Conservation (phyloP, 2,888 invertebrate genomes). For the Drosophila bunnanda region DNA sequence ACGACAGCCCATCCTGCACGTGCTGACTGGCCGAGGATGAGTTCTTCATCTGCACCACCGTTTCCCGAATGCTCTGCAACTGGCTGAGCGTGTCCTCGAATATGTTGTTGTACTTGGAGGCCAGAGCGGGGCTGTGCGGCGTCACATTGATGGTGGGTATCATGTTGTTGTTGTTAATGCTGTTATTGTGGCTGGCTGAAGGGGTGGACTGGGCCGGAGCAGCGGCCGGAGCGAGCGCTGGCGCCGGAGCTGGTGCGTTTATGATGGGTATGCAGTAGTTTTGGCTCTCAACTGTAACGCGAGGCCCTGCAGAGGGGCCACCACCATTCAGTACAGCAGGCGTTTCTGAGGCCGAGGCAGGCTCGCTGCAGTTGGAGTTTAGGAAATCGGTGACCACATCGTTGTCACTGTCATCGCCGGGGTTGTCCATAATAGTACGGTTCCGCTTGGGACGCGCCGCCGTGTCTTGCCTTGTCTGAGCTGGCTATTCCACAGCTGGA, state of each 20-base stretch:
- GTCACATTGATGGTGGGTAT: conserved; percentile 95
- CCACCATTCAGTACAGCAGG: conserved; percentile 41
- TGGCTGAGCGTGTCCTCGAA: conserved; percentile 85
- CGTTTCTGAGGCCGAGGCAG: conserved; percentile 9
- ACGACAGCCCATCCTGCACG: conserved; percentile 75
- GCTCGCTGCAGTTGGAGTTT: conserved; percentile 77
- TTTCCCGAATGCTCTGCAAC: conserved; percentile 84
- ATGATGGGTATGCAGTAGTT: conserved; percentile 83
- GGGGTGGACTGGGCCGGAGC: conserved; percentile 44
- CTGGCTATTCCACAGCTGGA: conserved; percentile 30
- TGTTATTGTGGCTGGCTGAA: conserved; percentile 46
- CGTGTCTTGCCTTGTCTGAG: conserved; percentile 13
- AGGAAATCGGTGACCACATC: conserved; percentile 85
- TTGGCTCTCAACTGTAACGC: conserved; percentile 73
- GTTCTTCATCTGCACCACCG: conserved; percentile 85
- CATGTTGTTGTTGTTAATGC: conserved; percentile 83
- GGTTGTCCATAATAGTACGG: conserved; percentile 73
- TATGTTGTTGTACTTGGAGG: conserved; percentile 89
- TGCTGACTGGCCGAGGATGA: conserved; percentile 77
- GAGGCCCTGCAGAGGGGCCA: conserved; percentile 25
- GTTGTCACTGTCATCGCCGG: conserved; percentile 83
- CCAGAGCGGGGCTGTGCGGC: conserved; percentile 93
- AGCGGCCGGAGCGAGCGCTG: conserved; percentile 58
- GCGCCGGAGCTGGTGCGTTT: conserved; percentile 70
- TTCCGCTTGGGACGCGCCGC: conserved; percentile 41